Evolutionary conservation across 2,797 vertebrate species (phyloP).

Genomic region (Saxicola maurus): DNA sequence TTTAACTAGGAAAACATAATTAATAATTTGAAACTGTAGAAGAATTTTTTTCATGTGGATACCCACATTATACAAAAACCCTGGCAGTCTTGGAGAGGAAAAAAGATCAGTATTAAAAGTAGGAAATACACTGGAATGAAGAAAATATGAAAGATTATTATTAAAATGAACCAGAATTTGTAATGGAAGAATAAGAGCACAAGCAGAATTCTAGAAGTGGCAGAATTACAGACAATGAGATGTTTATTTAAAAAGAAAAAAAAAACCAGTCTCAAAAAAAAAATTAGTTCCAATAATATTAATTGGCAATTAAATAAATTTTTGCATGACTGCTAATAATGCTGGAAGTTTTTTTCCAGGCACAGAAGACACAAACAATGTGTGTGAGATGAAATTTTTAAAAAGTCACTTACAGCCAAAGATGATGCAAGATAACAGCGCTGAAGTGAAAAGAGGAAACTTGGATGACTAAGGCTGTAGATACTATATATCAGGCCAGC

Average conservation of each 20-base stretch:
- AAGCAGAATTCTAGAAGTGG: neutral
- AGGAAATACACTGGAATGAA: neutral
- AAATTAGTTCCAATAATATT: neutral
- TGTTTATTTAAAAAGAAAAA: neutral
- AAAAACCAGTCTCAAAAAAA: too few species aligned
- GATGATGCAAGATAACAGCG: neutral
- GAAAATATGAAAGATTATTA: neutral
- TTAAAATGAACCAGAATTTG: neutral
- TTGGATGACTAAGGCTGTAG: neutral
- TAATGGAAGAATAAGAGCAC: neutral
- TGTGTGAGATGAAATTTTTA: neutral
- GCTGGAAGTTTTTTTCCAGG: neutral
- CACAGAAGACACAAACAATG: neutral
- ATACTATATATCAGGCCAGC: rapidly evolving
- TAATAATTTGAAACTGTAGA: neutral
- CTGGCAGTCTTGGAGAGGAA: neutral
- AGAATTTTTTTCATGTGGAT: neutral
- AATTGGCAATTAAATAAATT: neutral
- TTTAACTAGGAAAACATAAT: neutral
- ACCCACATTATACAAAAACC: neutral
- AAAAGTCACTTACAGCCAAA: neutral
- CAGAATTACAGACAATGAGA: neutral
- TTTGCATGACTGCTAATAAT: neutral
- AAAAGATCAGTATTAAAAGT: neutral
- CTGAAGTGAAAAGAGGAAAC: neutral